Evolutionary conservation across 2,797 vertebrate species (phyloP).

Genomic region (Hydrophis major): DNA sequence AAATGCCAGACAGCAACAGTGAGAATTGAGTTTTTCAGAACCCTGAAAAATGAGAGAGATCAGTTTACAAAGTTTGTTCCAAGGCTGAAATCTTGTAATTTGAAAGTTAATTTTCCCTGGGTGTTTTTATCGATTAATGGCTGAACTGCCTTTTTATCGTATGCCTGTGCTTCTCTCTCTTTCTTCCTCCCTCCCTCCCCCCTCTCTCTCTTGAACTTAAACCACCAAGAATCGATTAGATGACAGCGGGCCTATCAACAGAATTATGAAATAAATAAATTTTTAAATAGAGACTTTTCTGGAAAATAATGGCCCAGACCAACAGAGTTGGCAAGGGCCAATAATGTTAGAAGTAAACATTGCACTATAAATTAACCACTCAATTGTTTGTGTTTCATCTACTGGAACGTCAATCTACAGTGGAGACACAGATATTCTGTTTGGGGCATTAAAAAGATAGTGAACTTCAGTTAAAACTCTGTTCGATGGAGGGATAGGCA

Average conservation of each 20-base stretch:
- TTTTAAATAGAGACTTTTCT: background rate
- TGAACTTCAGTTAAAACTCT: conserved; percentile 48
- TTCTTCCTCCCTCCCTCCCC: no score
- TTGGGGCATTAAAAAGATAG: conserved; percentile 59
- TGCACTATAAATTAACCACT: background rate
- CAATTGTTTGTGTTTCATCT: background rate
- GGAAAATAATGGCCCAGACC: background rate
- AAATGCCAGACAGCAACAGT: background rate
- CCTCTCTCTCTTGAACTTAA: background rate
- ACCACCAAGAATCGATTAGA: background rate
- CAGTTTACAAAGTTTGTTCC: background rate
- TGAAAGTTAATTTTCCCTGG: background rate
- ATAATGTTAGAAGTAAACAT: background rate
- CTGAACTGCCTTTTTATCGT: background rate
- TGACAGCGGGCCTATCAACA: background rate
- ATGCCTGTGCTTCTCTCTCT: background rate
- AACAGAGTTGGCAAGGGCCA: background rate
- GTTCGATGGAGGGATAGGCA: conserved; percentile 39
- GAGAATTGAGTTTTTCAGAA: background rate
- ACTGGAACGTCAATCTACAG: background rate
- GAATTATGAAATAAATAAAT: background rate
- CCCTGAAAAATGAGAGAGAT: background rate
- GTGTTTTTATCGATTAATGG: background rate
- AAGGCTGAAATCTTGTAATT: background rate
- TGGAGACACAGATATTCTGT: background rate